Conservation (phyloP, 2,888 invertebrate genomes). For the Caenorhabditis drosophilae region DNA sequence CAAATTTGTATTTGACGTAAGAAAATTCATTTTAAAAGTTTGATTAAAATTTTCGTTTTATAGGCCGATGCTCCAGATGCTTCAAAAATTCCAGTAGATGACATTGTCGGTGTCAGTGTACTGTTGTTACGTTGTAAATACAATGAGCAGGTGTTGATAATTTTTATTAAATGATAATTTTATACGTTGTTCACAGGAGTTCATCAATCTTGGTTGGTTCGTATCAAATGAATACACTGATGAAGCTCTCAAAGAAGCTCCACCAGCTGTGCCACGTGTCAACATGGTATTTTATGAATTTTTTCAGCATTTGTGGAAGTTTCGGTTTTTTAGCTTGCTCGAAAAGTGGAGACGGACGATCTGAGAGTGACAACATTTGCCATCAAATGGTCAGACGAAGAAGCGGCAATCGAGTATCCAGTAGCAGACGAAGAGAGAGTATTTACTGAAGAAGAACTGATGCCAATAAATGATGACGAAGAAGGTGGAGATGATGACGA, state of each 20-base stretch:
- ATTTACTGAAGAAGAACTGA: conserved; percentile 45
- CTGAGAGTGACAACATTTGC: conserved; percentile 72
- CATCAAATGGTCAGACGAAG: conserved; percentile 72
- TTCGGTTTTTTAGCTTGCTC: conserved; percentile 33
- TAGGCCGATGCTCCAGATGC: conserved; percentile 94
- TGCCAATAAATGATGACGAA: conserved; percentile 45
- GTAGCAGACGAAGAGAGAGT: conserved; percentile 35
- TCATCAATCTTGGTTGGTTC: conserved; percentile 96
- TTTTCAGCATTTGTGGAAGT: no score
- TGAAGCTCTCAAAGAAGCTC: conserved; percentile 89
- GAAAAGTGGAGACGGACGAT: conserved; percentile 68
- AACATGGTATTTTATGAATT: conserved; percentile 83
- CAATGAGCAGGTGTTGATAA: conserved; percentile 44
- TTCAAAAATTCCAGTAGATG: conserved; percentile 88
- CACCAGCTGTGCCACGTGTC: conserved; percentile 88
- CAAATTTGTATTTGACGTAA: conserved; percentile 89
- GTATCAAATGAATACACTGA: conserved; percentile 96
- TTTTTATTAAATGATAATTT: background rate
- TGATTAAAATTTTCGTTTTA: conserved; percentile 1
- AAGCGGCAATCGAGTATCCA: conserved; percentile 33
- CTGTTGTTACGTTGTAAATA: conserved; percentile 84
- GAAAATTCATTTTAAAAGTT: conserved; percentile 1
- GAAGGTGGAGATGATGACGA: conserved; percentile 37
- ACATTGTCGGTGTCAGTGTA: conserved; percentile 97
- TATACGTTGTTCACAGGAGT: conserved; percentile 74